Evolutionary conservation across 2,113 vertebrate genomes (phyloP), one percentile per base, ranked within the genome.

Genomic region (Halichoeres trimaculatus): DNA sequence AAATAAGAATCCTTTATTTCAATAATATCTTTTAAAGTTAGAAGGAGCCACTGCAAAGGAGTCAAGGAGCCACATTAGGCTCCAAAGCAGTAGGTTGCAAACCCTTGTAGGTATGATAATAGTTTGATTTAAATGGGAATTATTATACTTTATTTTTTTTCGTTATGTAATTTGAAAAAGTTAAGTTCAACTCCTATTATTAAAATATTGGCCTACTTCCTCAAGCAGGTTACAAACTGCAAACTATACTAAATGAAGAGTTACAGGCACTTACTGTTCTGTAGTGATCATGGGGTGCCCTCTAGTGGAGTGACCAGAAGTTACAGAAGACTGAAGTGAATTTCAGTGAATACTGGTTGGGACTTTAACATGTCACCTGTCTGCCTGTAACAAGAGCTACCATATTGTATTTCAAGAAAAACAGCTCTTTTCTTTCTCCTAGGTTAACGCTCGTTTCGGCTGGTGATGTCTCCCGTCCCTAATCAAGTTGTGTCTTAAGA

Each of bases 221-320:
- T 10, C 38, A 40, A 40, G 8, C 38, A 40, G 38, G 11, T 9
- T 6, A 6, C 30, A 30, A 4, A 30, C 3, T 4, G 30, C 6
- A 30, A 6, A 30, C 30, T 30, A 30, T 4, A 30, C 30, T 6
- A 30, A 6, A 6, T 30, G 30, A n/a, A n/a, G 30, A 30, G 30
- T 30, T 17, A 24, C 13, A 16, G 4, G 24, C 16, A 16, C 24
- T 30, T 17, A 8, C 13, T 50, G 20, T 35, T 52, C 48, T 17
- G n/a, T 2, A 17, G 5, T 79, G 24, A 24, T 64, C 16, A 34
- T 68, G 8, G 16, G 19, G 63, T 38, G 84, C 45, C 89, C 52
- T 80, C 86, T 85, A 62, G 81, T 64, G 90, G 83, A 20, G 10
- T 0, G 8, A 4, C 10, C 1, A 2, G 45, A 8, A 7, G 59